Percentiles rank a stretch among this genome's conserved stretches.
phyloP scores from a whole-genome alignment of 1,140 invertebrate species.

The Euwallacea fornicatus region DNA sequence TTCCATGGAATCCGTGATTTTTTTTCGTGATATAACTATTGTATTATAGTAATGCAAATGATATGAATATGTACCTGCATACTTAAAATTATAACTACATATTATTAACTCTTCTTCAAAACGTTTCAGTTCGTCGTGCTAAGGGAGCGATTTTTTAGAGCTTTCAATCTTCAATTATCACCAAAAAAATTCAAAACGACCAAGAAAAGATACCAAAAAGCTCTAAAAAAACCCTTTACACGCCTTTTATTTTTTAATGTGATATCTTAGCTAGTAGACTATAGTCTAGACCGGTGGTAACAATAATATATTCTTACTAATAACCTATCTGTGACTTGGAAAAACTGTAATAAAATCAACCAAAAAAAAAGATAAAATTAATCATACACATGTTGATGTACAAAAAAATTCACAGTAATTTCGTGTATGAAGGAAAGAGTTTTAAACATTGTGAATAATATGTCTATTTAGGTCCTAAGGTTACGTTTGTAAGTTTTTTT shows the following conservation, averaged over 20 bases:
- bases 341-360: slow-evolving; percentile 13
- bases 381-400: slow-evolving; percentile 40
- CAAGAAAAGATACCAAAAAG: slow-evolving; percentile 1
- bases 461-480: slow-evolving; percentile 33
- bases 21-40: slow-evolving; percentile 43
- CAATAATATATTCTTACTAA: slow-evolving; percentile 6
- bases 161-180: neutral
- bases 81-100: slow-evolving; percentile 40
- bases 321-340: slow-evolving; percentile 19
- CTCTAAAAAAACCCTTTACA: neutral
- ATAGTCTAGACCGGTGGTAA: slow-evolving; percentile 6
- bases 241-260: slow-evolving; percentile 25
- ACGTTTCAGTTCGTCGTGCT: neutral
- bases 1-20: slow-evolving; percentile 42
- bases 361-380: slow-evolving; percentile 29
- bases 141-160: neutral
- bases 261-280: slow-evolving; percentile 28
- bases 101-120: slow-evolving; percentile 23
- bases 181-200: slow-evolving; percentile 11
- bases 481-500: slow-evolving; percentile 41
- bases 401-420: slow-evolving; percentile 37
- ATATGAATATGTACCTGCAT: slow-evolving; percentile 46
- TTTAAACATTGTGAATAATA: slow-evolving; percentile 30
- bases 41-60: slow-evolving; percentile 48
- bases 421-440: slow-evolving; percentile 37